Conservation (phyloP, 2,113 vertebrate genomes). For the Lepisosteus osseus region DNA sequence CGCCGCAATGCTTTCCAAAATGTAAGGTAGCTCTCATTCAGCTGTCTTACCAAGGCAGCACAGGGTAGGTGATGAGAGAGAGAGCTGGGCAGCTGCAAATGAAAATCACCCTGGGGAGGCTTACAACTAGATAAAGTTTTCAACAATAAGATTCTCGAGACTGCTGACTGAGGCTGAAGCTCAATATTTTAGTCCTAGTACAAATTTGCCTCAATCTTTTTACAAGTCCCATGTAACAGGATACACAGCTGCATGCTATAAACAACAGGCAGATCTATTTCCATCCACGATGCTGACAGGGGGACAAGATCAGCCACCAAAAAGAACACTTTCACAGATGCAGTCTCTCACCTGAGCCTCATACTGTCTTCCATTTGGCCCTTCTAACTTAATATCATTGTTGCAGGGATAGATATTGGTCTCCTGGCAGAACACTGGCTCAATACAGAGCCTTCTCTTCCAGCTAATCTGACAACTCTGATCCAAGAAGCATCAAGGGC, state of each 20-base stretch:
- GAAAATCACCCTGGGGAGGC: slow-evolving; percentile 72
- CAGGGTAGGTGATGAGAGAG: slow-evolving; percentile 63
- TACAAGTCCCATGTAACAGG: slow-evolving; percentile 82
- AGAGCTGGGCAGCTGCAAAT: slow-evolving; percentile 74
- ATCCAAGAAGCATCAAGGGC: slow-evolving; percentile 88
- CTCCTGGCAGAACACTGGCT: slow-evolving; percentile 76
- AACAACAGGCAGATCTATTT: slow-evolving; percentile 85
- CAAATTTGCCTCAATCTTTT: slow-evolving; percentile 75
- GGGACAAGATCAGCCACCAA: slow-evolving; percentile 71
- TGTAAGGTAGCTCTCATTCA: slow-evolving; percentile 11
- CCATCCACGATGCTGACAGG: slow-evolving; percentile 81
- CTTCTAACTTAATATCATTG: slow-evolving; percentile 80
- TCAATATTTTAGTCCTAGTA: slow-evolving; percentile 80
- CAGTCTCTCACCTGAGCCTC: slow-evolving; percentile 86
- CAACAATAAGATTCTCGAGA: slow-evolving; percentile 78
- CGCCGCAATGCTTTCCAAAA: background rate
- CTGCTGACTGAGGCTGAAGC: slow-evolving; percentile 77
- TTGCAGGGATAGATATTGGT: slow-evolving; percentile 77
- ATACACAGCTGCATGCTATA: slow-evolving; percentile 88
- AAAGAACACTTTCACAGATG: slow-evolving; percentile 85
- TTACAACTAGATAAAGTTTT: slow-evolving; percentile 83
- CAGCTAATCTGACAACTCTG: slow-evolving; percentile 82
- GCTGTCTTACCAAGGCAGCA: slow-evolving; percentile 29
- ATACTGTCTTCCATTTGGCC: slow-evolving; percentile 79
- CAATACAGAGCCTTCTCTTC: slow-evolving; percentile 72